A percentile compares a stretch with the other conserved stretches of the same genome.
phyloP scores from a whole-genome alignment of 2,888 invertebrate species.

The Chymomyza procnemis region DNA sequence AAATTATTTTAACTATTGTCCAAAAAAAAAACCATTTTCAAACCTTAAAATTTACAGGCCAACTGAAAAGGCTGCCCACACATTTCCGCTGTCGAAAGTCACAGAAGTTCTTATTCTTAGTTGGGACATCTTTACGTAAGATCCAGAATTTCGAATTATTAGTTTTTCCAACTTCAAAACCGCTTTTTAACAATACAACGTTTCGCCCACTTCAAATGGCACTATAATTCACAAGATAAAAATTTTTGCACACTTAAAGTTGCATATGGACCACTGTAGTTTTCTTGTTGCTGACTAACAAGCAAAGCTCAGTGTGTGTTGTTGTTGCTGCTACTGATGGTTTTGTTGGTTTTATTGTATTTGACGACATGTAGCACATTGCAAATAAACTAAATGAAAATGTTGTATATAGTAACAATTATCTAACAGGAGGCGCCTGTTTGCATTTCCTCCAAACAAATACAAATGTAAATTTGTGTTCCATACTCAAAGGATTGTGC shows the following conservation, averaged over 20 bases:
- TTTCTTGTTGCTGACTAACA: neutral
- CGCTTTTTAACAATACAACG: too few relatives aligned
- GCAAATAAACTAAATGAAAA: constrained; percentile 59
- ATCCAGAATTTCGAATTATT: too few relatives aligned
- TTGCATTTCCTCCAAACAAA: constrained; percentile 12
- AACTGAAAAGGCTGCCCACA: too few relatives aligned
- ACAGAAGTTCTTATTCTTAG: too few relatives aligned
- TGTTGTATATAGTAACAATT: constrained; percentile 62
- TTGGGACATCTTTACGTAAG: too few relatives aligned
- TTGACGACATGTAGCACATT: constrained; percentile 37
- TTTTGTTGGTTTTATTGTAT: constrained; percentile 14
- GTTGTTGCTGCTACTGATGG: constrained; percentile 13
- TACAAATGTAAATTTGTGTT: constrained; percentile 8
- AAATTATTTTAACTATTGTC: too few relatives aligned
- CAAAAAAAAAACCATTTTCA: too few relatives aligned
- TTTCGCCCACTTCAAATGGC: too few relatives aligned
- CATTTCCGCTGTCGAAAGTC: too few relatives aligned
- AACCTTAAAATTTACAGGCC: too few relatives aligned
- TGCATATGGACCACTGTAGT: neutral
- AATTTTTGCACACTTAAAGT: neutral
- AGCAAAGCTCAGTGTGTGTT: constrained; percentile 9
- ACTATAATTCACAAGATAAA: neutral
- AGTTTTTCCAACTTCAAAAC: too few relatives aligned
- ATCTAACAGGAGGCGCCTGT: constrained; percentile 36
- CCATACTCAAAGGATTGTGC: neutral